Conservation (phyloP, 2,113 vertebrate genomes). For the Carollia perspicillata region DNA sequence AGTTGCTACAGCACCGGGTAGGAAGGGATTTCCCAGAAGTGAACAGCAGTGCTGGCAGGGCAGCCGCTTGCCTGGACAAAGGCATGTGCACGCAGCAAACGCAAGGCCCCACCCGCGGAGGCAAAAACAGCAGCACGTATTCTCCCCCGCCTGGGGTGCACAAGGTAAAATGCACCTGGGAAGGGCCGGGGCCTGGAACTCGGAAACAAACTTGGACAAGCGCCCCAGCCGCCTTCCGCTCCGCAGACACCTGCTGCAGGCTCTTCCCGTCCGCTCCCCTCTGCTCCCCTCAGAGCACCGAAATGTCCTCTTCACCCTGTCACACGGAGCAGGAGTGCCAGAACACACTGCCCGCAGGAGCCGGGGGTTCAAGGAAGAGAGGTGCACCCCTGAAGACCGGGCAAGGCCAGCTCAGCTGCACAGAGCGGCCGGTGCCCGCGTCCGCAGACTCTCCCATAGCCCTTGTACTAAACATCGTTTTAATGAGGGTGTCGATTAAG, state of each 20-base stretch:
- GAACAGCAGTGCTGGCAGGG: accelerated
- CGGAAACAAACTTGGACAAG: not conserved
- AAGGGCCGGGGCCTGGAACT: not conserved
- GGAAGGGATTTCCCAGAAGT: not conserved
- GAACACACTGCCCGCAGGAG: not conserved
- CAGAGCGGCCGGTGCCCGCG: not conserved
- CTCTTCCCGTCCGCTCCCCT: not conserved
- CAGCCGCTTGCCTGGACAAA: not conserved
- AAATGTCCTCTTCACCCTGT: not conserved
- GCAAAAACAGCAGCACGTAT: not conserved
- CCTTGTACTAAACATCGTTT: too few relatives aligned
- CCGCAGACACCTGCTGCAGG: not conserved
- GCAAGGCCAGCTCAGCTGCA: not conserved
- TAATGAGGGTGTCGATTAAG: too few relatives aligned
- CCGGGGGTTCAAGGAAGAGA: not conserved
- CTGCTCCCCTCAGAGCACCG: not conserved
- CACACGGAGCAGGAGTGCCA: not conserved
- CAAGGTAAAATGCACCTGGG: too few relatives aligned
- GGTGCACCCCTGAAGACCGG: not conserved
- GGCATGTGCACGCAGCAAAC: too few relatives aligned
- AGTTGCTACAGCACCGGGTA: not conserved
- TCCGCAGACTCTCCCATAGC: not conserved
- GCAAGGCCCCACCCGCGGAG: not conserved
- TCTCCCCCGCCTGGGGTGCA: not conserved
- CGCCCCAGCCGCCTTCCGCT: too few relatives aligned